phyloP scores from a whole-genome alignment of 2,888 invertebrate genomes.

The Diarsia rubi region DNA sequence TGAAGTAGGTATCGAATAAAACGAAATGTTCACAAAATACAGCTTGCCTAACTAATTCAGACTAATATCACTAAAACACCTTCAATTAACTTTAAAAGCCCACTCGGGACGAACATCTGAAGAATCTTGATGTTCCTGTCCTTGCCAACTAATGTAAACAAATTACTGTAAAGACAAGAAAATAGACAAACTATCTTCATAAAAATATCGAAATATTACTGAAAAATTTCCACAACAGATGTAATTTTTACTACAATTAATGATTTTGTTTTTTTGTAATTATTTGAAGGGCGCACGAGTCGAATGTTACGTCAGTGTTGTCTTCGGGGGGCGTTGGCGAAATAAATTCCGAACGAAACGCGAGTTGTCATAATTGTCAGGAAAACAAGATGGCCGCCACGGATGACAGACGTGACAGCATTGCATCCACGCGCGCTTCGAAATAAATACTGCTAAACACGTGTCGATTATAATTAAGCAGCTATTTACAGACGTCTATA shows the following conservation, averaged over 20 bases:
- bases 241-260: slow-evolving; percentile 29
- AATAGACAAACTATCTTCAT: slow-evolving; percentile 27
- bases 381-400: slow-evolving; percentile 60
- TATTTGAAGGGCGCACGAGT: slow-evolving; percentile 60
- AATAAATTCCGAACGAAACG: slow-evolving; percentile 58
- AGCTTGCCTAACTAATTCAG: slow-evolving; percentile 2
- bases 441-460: slow-evolving; percentile 63
- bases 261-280: slow-evolving; percentile 46
- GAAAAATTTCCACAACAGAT: slow-evolving; percentile 1
- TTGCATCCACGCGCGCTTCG: slow-evolving; percentile 54
- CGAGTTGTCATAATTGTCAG: slow-evolving; percentile 65
- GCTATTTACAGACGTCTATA: slow-evolving; percentile 58
- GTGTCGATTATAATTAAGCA: slow-evolving; percentile 58
- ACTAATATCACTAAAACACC: slow-evolving; percentile 17
- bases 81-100: slow-evolving; percentile 50
- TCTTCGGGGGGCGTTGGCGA: slow-evolving; percentile 35
- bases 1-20: slow-evolving; percentile 20
- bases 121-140: slow-evolving; percentile 24
- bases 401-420: slow-evolving; percentile 45
- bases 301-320: slow-evolving; percentile 48
- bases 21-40: background rate
- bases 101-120: slow-evolving; percentile 39
- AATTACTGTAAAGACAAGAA: slow-evolving; percentile 24
- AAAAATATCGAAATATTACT: slow-evolving; percentile 22
- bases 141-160: slow-evolving; percentile 27